Evolutionary conservation across 2,888 invertebrate species (phyloP), one percentile per base, ranked within the genome.

Genomic region (Lepidocyrtinus sp.): DNA sequence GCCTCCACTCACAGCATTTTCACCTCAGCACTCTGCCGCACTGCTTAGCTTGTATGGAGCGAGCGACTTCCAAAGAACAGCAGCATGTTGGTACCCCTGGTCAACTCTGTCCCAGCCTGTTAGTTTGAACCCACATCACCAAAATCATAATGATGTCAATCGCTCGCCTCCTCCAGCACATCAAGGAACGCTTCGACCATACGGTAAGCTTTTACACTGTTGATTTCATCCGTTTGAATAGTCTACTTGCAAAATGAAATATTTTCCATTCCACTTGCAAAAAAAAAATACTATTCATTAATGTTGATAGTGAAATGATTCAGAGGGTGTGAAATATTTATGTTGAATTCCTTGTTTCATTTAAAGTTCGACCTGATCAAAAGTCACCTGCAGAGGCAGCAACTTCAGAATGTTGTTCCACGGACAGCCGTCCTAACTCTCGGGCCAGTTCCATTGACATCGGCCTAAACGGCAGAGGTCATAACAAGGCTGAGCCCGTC

Each of bases 1-100:
- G 89, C 93, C 94, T 9, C 94, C 94, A 88, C 94, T 95, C 19
- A 36, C 36, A 12, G 86, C 86, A 68, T 86, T 87, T 74, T 85
- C 86, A 22, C 86, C 86, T 1, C 86, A 87, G 62, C 86, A 87
- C 59, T 87, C 86, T 0, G 86, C 86, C 19, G 86, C 86, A 65
- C 83, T 87, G 69, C 81, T 87, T 24, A 86, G 86, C 83, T 72
- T 87, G 45, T 87, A 87, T 75, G 86, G 86, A 78, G 85, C 86
- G 25, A 83, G 84, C 62, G 86, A 87, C 59, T 87, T 87, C 71
- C 86, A 86, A 80, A 82, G 86, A 24, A 84, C 86, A 19, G 85
- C 86, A n/a, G 86, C 86, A 5, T 87, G 86, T 77, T 87, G 86
- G 86, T 87, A 87, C 73, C 86, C 86, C 0, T 87, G 86, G 86